Base-by-base conservation (phyloP, 2,797 vertebrate genomes). In the Aeoliscus strigatus region DNA sequence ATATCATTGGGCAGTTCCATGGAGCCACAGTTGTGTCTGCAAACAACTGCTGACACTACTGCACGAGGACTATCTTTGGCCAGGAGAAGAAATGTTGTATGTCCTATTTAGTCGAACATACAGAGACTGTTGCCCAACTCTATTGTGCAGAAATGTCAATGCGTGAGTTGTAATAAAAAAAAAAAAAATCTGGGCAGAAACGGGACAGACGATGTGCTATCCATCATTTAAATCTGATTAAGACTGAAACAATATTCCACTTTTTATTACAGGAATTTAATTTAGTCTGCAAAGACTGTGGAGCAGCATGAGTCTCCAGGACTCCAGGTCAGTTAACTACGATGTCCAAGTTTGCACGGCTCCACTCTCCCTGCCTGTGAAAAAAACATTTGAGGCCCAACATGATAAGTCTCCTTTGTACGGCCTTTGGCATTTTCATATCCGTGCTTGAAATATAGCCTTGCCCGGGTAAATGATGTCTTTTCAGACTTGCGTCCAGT, bases 391-490 rank as follows among this genome's bases (percentile, higher is more conserved):
- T 23, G 77, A 80, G 76, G 66, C 63, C 42, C 28, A 8, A 57
- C 34, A 27, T 77, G 77, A 81, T 67, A 82, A 79, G 72, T 78
- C 41, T 60, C 60, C 75, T 70, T 70, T 73, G 60, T 83, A 75
- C 71, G 65, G 51, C 52, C 45, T 71, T 64, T 81, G 84, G 84
- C 84, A 53, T 75, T 81, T 87, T 87, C 83, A 88, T 71, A 77
- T 70, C 66, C 62, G 43, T 39, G 46, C 38, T 26, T 82, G 77
- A 83, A 83, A 79, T 71, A 66, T 46, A 61, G 70, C 61, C 55
- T 56, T 41, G 66, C 51, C 45, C 37, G 49, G 57, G 54, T 86
- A 79, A 87, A 86, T 76, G 39, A 68, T 73, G 70, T 69, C 81
- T 83, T 87, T 86, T n/a, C 75, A 88, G 66, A 53, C 58, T 37